These are phyloP conservation scores for Neopipo cinnamomea DNA, from an alignment of 2,113 vertebrate species.

Conservation along the genomic window DNA sequence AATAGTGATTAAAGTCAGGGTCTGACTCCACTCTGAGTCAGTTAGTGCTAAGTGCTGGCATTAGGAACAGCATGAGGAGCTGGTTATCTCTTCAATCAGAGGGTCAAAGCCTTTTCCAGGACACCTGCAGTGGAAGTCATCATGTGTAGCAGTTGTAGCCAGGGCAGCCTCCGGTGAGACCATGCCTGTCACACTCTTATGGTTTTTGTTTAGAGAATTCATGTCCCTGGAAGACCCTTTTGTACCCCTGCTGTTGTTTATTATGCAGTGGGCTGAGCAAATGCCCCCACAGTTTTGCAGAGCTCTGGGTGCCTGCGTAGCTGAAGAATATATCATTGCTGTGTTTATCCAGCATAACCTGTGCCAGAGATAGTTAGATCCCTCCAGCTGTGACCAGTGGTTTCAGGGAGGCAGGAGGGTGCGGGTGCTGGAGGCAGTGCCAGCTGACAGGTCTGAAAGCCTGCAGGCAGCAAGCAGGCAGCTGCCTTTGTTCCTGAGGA, in stretches of 20 bases:
- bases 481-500: neutral
- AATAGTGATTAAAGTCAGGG: neutral
- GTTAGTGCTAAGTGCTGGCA: neutral
- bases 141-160: neutral
- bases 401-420: neutral
- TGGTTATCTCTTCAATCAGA: neutral
- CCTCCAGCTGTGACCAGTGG: neutral
- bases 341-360: neutral
- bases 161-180: neutral
- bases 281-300: neutral
- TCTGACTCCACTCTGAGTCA: slow-evolving; percentile 5
- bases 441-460: neutral
- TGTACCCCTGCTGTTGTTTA: neutral
- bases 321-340: neutral
- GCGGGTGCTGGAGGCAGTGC: neutral
- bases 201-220: neutral
- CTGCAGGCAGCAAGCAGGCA: neutral
- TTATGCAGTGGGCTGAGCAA: neutral
- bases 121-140: neutral
- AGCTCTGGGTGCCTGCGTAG: neutral
- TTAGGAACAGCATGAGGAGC: neutral
- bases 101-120: neutral
- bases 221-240: neutral
- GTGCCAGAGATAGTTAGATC: neutral
- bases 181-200: accelerated